Evolutionary conservation across 1,140 invertebrate genomes (phyloP), one percentile per base, ranked within the genome.

Genomic region (Ephestia elutella): DNA sequence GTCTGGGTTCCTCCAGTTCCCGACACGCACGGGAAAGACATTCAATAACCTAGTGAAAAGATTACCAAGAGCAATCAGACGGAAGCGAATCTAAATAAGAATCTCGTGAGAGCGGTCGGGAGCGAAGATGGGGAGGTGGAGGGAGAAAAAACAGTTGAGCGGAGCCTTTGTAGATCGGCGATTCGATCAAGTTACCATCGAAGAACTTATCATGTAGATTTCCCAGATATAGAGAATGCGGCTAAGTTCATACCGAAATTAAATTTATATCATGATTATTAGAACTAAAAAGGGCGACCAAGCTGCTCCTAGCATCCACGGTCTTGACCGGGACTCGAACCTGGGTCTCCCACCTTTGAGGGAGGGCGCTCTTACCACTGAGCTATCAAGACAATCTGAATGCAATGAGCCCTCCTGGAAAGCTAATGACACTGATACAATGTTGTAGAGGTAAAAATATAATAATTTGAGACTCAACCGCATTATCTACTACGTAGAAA

Each of bases 51-150:
- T 70, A 80, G 79, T 84, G 84, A 87, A 88, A 88, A 88, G 84
- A 88, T 88, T 87, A 88, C 82, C 66, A 80, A 86, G 84, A 86
- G 86, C 86, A 87, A 88, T 88, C 86, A 88, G 84, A 87, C 79
- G 86, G 81, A 88, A 88, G 83, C 84, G 80, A 88, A 88, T 87
- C 86, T 88, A 88, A 88, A 88, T 88, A 87, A 87, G 84, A 88
- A 87, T 87, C 86, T 88, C 80, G 74, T 80, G 76, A 79, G 82
- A 85, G 81, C 79, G 81, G 77, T 74, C 64, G 76, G 78, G 78
- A 38, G 72, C 62, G 63, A 62, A 66, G 75, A 72, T 71, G 75
- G 73, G 69, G 68, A 60, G 63, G 60, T 61, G 67, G 66, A 68
- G 73, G 76, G 66, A 68, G 71, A 78, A 80, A 76, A 85, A 86